Conservation (phyloP, 2,113 vertebrate genomes). For the Orcinus orca region DNA sequence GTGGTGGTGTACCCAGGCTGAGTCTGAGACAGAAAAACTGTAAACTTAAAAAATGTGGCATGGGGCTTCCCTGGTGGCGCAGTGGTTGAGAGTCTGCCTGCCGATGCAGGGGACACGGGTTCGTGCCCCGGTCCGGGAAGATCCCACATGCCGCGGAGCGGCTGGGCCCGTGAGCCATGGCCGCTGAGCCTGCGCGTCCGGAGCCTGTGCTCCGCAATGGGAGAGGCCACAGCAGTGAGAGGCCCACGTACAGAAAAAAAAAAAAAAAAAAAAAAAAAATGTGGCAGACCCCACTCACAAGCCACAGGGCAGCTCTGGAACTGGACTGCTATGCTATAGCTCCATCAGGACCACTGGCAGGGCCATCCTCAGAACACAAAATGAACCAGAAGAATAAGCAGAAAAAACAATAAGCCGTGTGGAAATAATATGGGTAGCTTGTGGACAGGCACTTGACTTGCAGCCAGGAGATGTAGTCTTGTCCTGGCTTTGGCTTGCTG, state of each 20-base stretch:
- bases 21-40: background rate
- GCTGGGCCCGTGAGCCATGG: no score
- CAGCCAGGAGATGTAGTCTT: background rate
- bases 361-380: background rate
- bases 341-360: background rate
- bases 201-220: no score
- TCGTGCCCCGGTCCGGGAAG: no score
- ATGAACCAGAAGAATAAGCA: background rate
- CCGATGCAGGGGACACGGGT: no score
- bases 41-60: background rate
- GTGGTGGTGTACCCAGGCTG: background rate
- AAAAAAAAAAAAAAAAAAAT: background rate
- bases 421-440: background rate
- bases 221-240: no score
- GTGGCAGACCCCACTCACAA: background rate
- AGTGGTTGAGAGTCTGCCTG: no score
- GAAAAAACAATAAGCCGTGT: background rate
- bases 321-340: background rate
- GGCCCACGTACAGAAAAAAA: no score
- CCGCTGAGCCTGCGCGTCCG: no score
- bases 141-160: no score
- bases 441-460: background rate
- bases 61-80: no score
- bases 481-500: background rate
- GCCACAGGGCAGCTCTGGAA: background rate